Evolutionary conservation across 2,888 invertebrate species (phyloP).

Genomic region (Athetis lepigone): DNA sequence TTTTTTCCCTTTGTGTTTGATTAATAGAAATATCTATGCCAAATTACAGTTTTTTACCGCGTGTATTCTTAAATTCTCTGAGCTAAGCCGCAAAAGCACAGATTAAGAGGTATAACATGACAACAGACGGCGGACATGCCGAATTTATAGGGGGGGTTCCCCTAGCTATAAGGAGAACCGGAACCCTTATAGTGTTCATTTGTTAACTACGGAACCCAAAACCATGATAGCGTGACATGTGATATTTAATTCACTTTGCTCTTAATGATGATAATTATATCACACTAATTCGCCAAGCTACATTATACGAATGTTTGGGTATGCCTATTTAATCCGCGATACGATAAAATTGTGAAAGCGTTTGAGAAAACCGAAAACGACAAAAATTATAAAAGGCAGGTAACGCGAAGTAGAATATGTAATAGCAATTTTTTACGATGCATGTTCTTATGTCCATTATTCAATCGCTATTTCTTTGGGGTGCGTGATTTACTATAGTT

Average conservation of each 20-base stretch:
- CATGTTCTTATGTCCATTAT: background rate
- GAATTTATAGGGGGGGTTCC: no score
- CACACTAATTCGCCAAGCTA: constrained; percentile 14
- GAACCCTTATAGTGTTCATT: no score
- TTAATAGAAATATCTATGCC: no score
- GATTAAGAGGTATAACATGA: no score
- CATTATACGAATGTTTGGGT: constrained; percentile 21
- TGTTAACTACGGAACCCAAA: no score
- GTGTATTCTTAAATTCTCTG: no score
- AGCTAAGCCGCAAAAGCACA: no score
- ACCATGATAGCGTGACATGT: background rate
- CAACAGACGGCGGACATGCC: no score
- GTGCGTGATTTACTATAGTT: background rate
- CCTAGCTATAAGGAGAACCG: no score
- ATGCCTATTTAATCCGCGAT: constrained; percentile 26
- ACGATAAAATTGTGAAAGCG: constrained; percentile 57
- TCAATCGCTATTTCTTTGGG: background rate
- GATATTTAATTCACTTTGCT: constrained; percentile 7
- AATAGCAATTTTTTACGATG: background rate
- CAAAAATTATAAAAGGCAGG: background rate
- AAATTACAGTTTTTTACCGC: no score
- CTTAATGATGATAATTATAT: constrained; percentile 18
- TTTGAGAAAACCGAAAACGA: constrained; percentile 46
- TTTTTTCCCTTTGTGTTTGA: no score
- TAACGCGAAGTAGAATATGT: constrained; percentile 19